A percentile compares a stretch with the other conserved stretches of the same genome.
These are phyloP conservation scores for Schmidtea mediterranea DNA, from an alignment of 1,140 invertebrate species.

Conservation along the genomic window DNA sequence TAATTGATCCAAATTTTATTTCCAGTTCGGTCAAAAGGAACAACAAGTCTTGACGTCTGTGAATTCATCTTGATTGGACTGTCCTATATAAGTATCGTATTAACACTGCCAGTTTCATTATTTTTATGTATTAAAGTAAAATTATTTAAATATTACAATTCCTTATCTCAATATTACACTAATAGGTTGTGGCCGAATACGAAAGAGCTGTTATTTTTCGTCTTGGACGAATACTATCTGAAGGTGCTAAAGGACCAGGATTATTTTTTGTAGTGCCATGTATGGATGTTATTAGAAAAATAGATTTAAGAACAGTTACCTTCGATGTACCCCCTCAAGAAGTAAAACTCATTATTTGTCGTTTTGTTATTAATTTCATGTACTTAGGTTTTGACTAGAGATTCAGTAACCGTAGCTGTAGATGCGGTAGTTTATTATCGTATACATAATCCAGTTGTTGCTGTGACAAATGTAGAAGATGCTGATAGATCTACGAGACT, in stretches of 20 bases:
- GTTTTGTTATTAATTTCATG: too few species aligned
- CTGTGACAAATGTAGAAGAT: conserved; percentile 83
- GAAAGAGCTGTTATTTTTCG: conserved; percentile 29
- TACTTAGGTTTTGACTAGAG: conserved; percentile 53
- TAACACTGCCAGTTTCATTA: background rate
- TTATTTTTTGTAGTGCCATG: conserved; percentile 61
- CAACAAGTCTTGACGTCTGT: background rate
- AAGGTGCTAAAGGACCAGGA: conserved; percentile 45
- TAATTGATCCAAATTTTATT: too few species aligned
- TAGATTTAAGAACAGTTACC: conserved; percentile 48
- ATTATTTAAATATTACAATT: background rate
- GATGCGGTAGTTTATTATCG: conserved; percentile 67
- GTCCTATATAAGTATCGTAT: background rate
- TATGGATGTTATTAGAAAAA: conserved; percentile 59
- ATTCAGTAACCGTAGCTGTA: conserved; percentile 66
- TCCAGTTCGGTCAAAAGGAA: background rate
- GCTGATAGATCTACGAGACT: conserved; percentile 39
- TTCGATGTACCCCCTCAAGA: conserved; percentile 83
- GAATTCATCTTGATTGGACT: conserved; percentile 1
- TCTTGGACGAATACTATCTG: conserved; percentile 31
- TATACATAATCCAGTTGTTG: conserved; percentile 73
- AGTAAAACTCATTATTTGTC: conserved; percentile 32
- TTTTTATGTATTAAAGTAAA: background rate
- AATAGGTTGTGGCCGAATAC: conserved; percentile 13
- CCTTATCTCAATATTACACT: background rate